phyloP scores from a whole-genome alignment of 2,888 invertebrate species.

The Nipponacmea schrenckii region DNA sequence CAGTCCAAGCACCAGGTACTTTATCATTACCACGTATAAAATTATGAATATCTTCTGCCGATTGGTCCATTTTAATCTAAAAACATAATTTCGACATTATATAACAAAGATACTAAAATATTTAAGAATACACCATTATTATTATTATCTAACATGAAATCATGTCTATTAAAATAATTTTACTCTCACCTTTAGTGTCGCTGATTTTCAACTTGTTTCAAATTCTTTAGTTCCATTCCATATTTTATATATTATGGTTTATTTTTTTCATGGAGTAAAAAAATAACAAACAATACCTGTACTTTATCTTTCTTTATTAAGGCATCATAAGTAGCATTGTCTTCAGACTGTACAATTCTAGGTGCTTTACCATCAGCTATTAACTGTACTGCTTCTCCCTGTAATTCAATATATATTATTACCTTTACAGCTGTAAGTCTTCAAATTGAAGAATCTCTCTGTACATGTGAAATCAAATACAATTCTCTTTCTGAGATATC shows the following conservation, averaged over 20 bases:
- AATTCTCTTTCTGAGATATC: no score
- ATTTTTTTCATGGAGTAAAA: no score
- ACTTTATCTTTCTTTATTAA: slow-evolving; percentile 90
- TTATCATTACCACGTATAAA: slow-evolving; percentile 94
- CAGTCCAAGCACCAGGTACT: slow-evolving; percentile 89
- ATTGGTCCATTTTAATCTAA: slow-evolving; percentile 66
- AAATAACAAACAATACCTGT: slow-evolving; percentile 69
- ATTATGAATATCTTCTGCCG: slow-evolving; percentile 84
- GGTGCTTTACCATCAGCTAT: slow-evolving; percentile 87
- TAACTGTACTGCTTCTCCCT: slow-evolving; percentile 83
- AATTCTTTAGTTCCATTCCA: no score
- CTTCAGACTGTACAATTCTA: slow-evolving; percentile 80
- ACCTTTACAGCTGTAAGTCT: neutral
- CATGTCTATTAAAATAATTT: no score
- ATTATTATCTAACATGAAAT: no score
- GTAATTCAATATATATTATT: slow-evolving; percentile 4
- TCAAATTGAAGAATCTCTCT: neutral
- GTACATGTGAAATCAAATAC: no score
- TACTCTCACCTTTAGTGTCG: no score
- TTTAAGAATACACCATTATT: no score
- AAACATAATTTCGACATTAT: slow-evolving; percentile 6
- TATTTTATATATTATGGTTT: no score
- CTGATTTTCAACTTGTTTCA: no score
- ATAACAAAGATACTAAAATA: neutral
- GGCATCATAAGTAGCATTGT: slow-evolving; percentile 93